phyloP scores from a whole-genome alignment of 2,113 vertebrate genomes.

The Patagioenas fasciata region DNA sequence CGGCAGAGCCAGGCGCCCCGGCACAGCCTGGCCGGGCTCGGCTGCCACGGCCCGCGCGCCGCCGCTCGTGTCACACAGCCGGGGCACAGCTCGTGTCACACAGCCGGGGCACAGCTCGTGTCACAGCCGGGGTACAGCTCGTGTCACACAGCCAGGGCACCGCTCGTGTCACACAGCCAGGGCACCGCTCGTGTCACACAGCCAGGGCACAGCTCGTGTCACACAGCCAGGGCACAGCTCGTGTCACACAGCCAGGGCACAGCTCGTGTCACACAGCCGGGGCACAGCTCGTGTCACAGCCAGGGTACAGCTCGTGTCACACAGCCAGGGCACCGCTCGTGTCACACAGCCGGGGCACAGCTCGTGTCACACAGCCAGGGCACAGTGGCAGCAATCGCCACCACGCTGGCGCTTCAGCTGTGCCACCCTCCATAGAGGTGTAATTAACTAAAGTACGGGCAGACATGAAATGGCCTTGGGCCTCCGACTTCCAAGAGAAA shows the following conservation, averaged over 20 bases:
- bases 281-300: too few species aligned
- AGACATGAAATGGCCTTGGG: neutral
- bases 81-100: too few species aligned
- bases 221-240: neutral
- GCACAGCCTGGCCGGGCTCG: neutral
- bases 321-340: neutral
- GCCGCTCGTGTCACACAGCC: too few species aligned
- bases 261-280: too few species aligned
- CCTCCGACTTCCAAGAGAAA: neutral
- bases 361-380: too few species aligned
- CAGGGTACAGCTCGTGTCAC: too few species aligned
- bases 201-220: neutral
- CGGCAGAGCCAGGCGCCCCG: fast-evolving
- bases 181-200: too few species aligned
- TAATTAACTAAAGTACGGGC: slow-evolving; percentile 1
- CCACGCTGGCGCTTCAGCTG: neutral
- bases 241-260: neutral
- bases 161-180: too few species aligned
- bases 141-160: neutral
- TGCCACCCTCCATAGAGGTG: neutral
- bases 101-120: neutral
- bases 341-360: neutral
- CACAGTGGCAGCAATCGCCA: neutral
- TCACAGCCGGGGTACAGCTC: too few species aligned
- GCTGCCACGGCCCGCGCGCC: too few species aligned